Evolutionary conservation across 2,113 vertebrate genomes (phyloP), one percentile per base, ranked within the genome.

Genomic region (Tor tambroides): DNA sequence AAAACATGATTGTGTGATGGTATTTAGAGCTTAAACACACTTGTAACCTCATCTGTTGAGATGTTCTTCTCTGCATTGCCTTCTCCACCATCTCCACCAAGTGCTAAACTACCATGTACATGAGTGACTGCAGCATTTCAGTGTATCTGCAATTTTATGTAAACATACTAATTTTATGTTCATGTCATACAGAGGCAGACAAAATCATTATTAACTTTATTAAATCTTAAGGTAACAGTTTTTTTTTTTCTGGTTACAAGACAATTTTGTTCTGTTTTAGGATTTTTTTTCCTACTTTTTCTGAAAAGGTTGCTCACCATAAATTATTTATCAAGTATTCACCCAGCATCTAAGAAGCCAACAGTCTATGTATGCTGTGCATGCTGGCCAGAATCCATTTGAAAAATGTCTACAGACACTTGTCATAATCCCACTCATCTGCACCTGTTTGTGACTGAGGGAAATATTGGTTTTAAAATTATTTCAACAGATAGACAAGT

Each of bases 21-120:
- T 93, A 91, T 93, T 87, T 88, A 94, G 92, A 93, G 91, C 93
- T 94, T 92, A 92, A 94, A 94, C 90, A 93, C 91, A 93, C 91
- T 90, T 93, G 93, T 88, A 87, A 90, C 76, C 84, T 89, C 82
- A 88, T 86, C 83, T 85, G 78, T 32, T 75, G 78, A 87, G 87
- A 82, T 77, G 86, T 86, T 89, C 80, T 32, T 32, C 81, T 87
- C 88, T 88, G 86, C 88, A 87, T 89, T 89, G 23, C 85, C 85
- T 83, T 26, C 41, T 76, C 82, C 46, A 72, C 51, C 63, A 75
- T 79, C 83, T 80, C 84, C 85, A 85, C 74, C 65, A 89, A 74
- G 43, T 63, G 82, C 86, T 88, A 41, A 88, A 87, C 79, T 61
- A 65, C 71, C 69, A 78, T n/a, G 63, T 51, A 72, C 65, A 82